Percentiles rank a stretch among this genome's conserved stretches.
Conservation (phyloP, 2,888 invertebrate species). For the Prenolepis imparis region DNA sequence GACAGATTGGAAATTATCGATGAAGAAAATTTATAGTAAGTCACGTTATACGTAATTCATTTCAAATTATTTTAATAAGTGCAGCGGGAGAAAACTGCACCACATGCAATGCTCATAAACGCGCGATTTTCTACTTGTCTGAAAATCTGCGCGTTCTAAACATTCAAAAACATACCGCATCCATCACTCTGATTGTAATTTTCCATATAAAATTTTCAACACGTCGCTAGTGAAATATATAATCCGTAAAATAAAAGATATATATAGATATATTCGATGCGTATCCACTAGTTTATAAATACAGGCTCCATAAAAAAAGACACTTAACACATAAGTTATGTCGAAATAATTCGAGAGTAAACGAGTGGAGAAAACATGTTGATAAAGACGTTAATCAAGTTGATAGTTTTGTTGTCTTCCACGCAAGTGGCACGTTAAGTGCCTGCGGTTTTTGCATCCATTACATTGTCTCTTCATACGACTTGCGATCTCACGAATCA, state of each 20-base stretch:
- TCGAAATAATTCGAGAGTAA: slow-evolving; percentile 15
- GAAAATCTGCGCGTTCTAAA: slow-evolving; percentile 49
- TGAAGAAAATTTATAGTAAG: background rate
- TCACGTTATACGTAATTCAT: slow-evolving; percentile 5
- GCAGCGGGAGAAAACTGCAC: slow-evolving; percentile 24
- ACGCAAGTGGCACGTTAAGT: background rate
- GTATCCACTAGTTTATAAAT: slow-evolving; percentile 28
- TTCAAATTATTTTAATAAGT: slow-evolving; percentile 4
- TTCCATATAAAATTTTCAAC: slow-evolving; percentile 23
- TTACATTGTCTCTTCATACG: background rate
- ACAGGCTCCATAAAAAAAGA: slow-evolving; percentile 15
- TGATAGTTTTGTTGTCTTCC: slow-evolving; percentile 41
- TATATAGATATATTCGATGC: slow-evolving; percentile 18
- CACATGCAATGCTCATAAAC: slow-evolving; percentile 60
- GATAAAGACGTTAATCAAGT: slow-evolving; percentile 6
- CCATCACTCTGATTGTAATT: slow-evolving; percentile 48
- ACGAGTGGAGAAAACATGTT: background rate
- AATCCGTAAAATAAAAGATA: slow-evolving; percentile 16
- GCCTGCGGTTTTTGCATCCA: background rate
- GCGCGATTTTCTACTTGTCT: slow-evolving; percentile 56
- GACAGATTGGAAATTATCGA: background rate
- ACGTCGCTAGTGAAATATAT: slow-evolving; percentile 7
- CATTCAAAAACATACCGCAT: slow-evolving; percentile 36
- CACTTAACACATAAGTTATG: slow-evolving; percentile 31
- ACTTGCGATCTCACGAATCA: background rate